Base-by-base conservation (phyloP, 2,113 vertebrate genomes). In the Corythornis cristatus region DNA sequence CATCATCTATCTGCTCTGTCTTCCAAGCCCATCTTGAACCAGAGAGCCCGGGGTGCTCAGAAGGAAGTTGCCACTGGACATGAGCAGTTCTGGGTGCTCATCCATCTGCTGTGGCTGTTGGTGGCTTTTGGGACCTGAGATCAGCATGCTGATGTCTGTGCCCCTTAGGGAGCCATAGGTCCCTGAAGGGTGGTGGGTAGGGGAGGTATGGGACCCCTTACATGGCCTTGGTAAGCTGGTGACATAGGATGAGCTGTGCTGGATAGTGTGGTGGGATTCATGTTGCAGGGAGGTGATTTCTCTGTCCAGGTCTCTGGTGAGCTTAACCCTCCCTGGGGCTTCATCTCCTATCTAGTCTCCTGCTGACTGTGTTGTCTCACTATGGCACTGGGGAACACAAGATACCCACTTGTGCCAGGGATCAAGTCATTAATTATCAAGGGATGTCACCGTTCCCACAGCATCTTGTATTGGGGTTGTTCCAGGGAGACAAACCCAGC, bases 381-480 rank as follows among this genome's bases (percentile, higher is more conserved):
- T 31, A 10, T 14, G 33, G 33, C 14, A 15, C 46, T 4, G 29
- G 48, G 61, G 48, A 74, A 40, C 33, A 15, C 8, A 18, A 53
- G 75, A 28, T 75, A 25, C 42, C 40, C 15, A 3, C 26, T 62
- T 28, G 48, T 37, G 62, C 43, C 62, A n/a, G 33, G 23, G 62
- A 23, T 48, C 22, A 75, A 45, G 31, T 43, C 37, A 51, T 70
- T 57, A n/a, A 57, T 70, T 81, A 15, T 15, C 51, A 60, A 62
- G 57, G 25, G 56, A 45, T 28, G 48, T 45, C 43, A n/a, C 37
- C 37, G 37, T 37, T 37, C 72, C 53, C 54, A 23, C 2, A 1
- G 40, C 2, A 2, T 25, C 3, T 4, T 9, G 15, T 2, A 0
- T 25, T 46, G 70, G 42, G 64, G 7, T 54, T 28, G 19, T 61